Base-by-base conservation (phyloP, 2,888 invertebrate genomes). In the Coelopa pilipes region DNA sequence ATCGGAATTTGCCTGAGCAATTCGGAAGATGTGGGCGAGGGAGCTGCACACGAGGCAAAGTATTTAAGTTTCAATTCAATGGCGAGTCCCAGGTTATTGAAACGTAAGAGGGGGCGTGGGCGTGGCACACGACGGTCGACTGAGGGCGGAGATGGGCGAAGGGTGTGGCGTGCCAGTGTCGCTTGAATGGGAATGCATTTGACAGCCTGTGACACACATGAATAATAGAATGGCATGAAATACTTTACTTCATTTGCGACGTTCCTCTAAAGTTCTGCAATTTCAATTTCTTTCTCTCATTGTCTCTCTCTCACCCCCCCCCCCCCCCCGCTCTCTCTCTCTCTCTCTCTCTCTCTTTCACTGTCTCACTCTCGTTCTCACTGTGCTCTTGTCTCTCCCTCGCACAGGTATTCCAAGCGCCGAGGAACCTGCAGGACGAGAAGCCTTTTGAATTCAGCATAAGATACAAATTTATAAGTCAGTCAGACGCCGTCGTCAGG, bases 381-480 rank as follows among this genome's bases (percentile, higher is more conserved):
- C 19, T 73, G 69, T 59, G 19, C 46, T 49, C 17, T 19, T 65
- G 11, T 66, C 19, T 72, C 17, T 74, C 46, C 74, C 71, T 13
- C 62, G 13, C 17, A 50, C 83, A 88, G 88, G 88, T 88, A 77
- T 88, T 87, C 79, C 88, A 87, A 83, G 87, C 94, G 92, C 89
- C 92, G 73, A 90, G 91, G 63, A 91, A 92, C 19, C 79, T 85
- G 73, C 91, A 92, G n/a, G 91, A 92, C 78, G 91, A 90, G 66
- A 91, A 93, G 75, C 92, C 94, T n/a, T 95, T 95, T 86, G 92
- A 93, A 81, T 94, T 95, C 85, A 91, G 91, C 67, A 89, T 95
- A 80, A 90, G 95, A 67, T 95, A 95, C 89, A 93, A 94, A 86
- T 95, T 95, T 88, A 92, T 95, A 75, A 91, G 94, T 75, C 92